phyloP scores from a whole-genome alignment of 2,888 invertebrate genomes.

The Drosophila infuscata region DNA sequence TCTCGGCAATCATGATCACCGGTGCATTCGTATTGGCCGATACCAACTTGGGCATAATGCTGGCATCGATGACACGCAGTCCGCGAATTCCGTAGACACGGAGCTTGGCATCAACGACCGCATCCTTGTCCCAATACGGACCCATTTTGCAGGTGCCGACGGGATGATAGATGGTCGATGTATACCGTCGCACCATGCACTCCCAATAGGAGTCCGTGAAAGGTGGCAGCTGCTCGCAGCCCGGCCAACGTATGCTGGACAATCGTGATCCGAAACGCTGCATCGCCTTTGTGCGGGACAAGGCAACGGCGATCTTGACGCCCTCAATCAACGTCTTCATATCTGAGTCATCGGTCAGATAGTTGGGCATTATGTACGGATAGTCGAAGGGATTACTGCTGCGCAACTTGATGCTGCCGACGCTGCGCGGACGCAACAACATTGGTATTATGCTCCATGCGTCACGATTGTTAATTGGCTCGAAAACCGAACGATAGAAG shows the following conservation, averaged over 20 bases:
- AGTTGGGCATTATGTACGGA: conserved; percentile 96
- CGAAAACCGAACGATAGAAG: conserved; percentile 91
- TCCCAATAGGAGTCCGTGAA: conserved; percentile 93
- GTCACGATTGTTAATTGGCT: conserved; percentile 91
- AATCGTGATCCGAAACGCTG: conserved; percentile 90
- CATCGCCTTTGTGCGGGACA: conserved; percentile 93
- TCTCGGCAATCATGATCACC: conserved; percentile 95
- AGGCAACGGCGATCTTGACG: conserved; percentile 92
- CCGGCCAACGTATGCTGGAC: conserved; percentile 90
- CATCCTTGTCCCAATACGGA: conserved; percentile 92
- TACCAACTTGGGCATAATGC: conserved; percentile 94
- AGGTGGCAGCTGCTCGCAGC: conserved; percentile 89
- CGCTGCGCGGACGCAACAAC: conserved; percentile 93
- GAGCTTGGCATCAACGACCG: conserved; percentile 93
- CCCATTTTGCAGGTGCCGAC: conserved; percentile 96
- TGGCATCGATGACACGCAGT: conserved; percentile 92
- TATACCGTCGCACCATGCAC: conserved; percentile 93
- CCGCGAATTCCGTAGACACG: conserved; percentile 92
- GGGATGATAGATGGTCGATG: conserved; percentile 94
- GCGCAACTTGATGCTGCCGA: conserved; percentile 92
- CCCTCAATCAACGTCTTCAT: conserved; percentile 93
- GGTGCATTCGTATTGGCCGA: conserved; percentile 95
- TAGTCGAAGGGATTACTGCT: conserved; percentile 94
- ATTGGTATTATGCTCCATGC: conserved; percentile 94
- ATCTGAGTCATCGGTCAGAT: conserved; percentile 92